Percentiles rank a stretch among this genome's conserved stretches.
Evolutionary conservation across 2,797 vertebrate species (phyloP).

Genomic region (Tokudaia muenninki): DNA sequence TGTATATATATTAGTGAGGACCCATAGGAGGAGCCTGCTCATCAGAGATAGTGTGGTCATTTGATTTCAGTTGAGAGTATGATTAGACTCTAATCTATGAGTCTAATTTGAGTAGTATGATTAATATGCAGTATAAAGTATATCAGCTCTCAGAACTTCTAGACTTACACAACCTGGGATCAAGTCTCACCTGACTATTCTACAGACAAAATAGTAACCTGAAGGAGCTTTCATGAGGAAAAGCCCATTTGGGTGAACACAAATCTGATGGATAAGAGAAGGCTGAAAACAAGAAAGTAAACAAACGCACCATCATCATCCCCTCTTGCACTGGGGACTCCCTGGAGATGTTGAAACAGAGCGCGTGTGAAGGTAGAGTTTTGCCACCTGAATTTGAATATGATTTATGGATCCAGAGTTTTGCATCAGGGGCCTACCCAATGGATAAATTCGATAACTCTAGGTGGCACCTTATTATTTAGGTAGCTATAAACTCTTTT

Average conservation of each 20-base stretch:
- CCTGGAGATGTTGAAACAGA: not conserved
- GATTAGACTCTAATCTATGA: not conserved
- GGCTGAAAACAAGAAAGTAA: not conserved
- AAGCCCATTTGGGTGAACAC: not conserved
- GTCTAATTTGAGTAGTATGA: not conserved
- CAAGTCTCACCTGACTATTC: not conserved
- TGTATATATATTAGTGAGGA: not conserved
- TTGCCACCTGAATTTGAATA: not conserved
- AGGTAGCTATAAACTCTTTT: not conserved
- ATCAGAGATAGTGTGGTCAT: not conserved
- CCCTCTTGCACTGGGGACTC: not conserved
- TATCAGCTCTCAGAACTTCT: not conserved
- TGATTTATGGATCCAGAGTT: not conserved
- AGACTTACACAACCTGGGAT: not conserved
- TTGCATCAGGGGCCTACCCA: not conserved
- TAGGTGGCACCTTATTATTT: not conserved
- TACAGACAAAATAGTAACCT: not conserved
- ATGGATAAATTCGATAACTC: not conserved
- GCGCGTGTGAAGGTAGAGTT: conserved; percentile 17
- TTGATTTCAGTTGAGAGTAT: conserved; percentile 6
- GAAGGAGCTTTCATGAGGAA: conserved; percentile 17
- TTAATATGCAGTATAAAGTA: not conserved
- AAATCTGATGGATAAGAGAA: not conserved
- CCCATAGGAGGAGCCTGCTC: not conserved
- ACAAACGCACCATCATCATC: not conserved